Conservation (phyloP, 2,797 vertebrate species). For the Phalloptychus januarius region DNA sequence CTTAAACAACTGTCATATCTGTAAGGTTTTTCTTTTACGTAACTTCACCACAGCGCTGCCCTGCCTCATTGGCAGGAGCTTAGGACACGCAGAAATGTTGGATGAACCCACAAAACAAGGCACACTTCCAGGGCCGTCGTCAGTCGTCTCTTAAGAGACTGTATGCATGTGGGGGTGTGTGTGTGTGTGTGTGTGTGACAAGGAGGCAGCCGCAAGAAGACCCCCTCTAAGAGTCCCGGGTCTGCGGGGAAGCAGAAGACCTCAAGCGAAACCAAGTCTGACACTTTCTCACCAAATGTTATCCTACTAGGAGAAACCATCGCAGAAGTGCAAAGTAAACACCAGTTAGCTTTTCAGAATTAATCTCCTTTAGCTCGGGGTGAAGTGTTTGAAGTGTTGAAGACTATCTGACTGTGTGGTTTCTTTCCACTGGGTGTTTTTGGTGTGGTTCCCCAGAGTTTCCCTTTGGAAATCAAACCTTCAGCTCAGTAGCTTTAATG, state of each 20-base stretch:
- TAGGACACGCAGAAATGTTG: slow-evolving; percentile 67
- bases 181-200: neutral
- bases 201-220: slow-evolving; percentile 42
- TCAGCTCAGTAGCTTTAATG: slow-evolving; percentile 69
- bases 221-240: slow-evolving; percentile 61
- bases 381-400: slow-evolving; percentile 74
- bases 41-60: slow-evolving; percentile 23
- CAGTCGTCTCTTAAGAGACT: slow-evolving; percentile 27
- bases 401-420: slow-evolving; percentile 62
- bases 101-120: slow-evolving; percentile 60
- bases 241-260: slow-evolving; percentile 55
- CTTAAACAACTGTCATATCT: slow-evolving; percentile 33
- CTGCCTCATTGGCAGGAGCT: slow-evolving; percentile 49
- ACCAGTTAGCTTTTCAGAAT: slow-evolving; percentile 69
- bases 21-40: slow-evolving; percentile 19
- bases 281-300: slow-evolving; percentile 77
- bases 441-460: slow-evolving; percentile 72
- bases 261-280: slow-evolving; percentile 66
- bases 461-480: slow-evolving; percentile 69
- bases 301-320: slow-evolving; percentile 65
- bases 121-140: slow-evolving; percentile 58
- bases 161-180: neutral
- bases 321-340: slow-evolving; percentile 66
- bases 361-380: slow-evolving; percentile 60
- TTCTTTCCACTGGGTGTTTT: slow-evolving; percentile 71